Base-by-base conservation (phyloP, 1,140 invertebrate species). In the Megalonaias nervosa region DNA sequence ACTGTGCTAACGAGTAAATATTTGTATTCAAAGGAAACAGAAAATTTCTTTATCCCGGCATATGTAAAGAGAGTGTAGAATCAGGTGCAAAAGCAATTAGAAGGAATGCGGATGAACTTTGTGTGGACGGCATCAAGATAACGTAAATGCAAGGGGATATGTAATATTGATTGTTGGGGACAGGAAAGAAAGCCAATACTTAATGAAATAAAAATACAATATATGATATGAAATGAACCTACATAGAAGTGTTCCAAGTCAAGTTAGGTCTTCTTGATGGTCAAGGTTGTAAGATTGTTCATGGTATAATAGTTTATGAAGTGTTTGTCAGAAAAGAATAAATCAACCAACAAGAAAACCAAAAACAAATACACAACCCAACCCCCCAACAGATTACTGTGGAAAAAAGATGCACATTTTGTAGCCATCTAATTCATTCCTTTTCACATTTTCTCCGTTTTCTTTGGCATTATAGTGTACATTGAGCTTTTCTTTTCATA, bases 81-180 rank as follows among this genome's bases (percentile, higher is more conserved):
- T 16, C 67, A 16, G 5, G 56, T 19, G 26, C 67, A 55, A 58
- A 69, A 56, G 23, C 14, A 69, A 56, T 56, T 48, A n/a, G 4
- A 4, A 56, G 48, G 19, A 69, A n/a, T 38, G 17, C 67, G 16
- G 23, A 56, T 15, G 57, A 55, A 48, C 17, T 55, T 17, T 69
- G 67, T 23, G 67, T 69, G 16, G 67, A 69, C 57, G 67, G 67
- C 17, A 69, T 56, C 17, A 69, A 69, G 31, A 31, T 31, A 55
- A 13, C 38, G 67, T 15, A 69, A 38, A 55, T 38, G 38, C 19
- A 69, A 69, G 48, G 19, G 16, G n/a, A 69, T 69, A 15, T 38
- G 67, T 38, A 56, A 69, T 56, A 69, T 69, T 38, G 67, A 69
- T 56, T 69, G 67, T 58, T 69, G 67, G 67, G 67, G 67, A 55